Percentiles rank a stretch among this genome's conserved stretches.
Evolutionary conservation across 2,888 invertebrate species (phyloP).

Genomic region (Phaedon cochleariae): DNA sequence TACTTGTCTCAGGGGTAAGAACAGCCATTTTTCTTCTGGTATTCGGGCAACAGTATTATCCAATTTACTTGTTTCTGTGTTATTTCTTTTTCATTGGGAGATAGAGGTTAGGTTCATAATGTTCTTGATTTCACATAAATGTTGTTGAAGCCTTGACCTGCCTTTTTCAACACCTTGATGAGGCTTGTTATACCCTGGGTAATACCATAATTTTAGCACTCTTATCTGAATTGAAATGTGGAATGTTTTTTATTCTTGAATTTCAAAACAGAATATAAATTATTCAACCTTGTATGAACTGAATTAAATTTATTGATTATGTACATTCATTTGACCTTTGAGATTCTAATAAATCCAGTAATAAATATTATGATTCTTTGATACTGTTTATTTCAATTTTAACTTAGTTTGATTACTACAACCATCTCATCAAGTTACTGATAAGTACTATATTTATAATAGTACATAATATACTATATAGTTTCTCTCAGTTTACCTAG

Average conservation of each 20-base stretch:
- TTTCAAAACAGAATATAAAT: constrained; percentile 5
- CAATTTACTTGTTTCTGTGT: not conserved
- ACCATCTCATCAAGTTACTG: no score
- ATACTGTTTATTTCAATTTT: no score
- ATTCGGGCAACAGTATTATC: not conserved
- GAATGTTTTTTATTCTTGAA: constrained; percentile 6
- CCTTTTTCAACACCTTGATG: constrained; percentile 11
- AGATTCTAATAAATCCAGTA: no score
- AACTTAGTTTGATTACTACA: no score
- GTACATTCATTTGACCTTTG: constrained; percentile 10
- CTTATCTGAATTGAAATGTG: not conserved
- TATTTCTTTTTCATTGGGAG: no score
- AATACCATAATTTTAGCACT: constrained; percentile 10
- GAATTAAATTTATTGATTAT: constrained; percentile 8
- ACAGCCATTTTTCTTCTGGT: constrained; percentile 25
- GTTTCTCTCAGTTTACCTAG: no score
- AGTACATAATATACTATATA: no score
- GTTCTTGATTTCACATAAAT: no score
- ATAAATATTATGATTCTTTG: no score
- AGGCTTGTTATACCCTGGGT: not conserved
- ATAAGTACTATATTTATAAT: no score
- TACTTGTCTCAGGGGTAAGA: constrained; percentile 28
- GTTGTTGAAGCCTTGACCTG: constrained; percentile 2
- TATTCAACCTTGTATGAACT: constrained; percentile 13
- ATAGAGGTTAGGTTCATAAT: no score